A percentile compares a stretch with the other conserved stretches of the same genome.
Evolutionary conservation across 2,888 invertebrate genomes (phyloP).

Genomic region (Heliconius aoede): DNA sequence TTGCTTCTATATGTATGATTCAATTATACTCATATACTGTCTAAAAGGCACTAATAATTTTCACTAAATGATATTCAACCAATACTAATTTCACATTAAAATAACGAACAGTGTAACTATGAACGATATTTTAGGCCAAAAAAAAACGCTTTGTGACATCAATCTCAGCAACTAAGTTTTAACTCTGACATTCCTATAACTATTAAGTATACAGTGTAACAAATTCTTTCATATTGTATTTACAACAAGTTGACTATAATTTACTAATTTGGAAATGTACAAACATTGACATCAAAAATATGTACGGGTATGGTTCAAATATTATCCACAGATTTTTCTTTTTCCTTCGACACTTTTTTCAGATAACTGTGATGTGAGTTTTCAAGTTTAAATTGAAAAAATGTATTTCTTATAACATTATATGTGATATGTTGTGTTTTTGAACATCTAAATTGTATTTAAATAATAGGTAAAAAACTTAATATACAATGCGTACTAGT

Average conservation of each 20-base stretch:
- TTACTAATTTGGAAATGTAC: not conserved
- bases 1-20: slow-evolving; percentile 1
- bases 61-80: not conserved
- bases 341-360: not conserved
- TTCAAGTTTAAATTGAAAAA: not conserved
- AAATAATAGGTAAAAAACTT: slow-evolving; percentile 7
- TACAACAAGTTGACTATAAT: too few species aligned
- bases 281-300: not conserved
- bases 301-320: not conserved
- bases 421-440: not conserved
- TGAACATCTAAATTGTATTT: not conserved
- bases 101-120: not conserved
- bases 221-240: not conserved
- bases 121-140: not conserved
- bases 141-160: not conserved
- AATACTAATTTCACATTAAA: slow-evolving; percentile 11
- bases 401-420: not conserved
- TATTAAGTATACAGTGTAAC: slow-evolving; percentile 7
- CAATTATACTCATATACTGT: not conserved
- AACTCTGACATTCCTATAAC: slow-evolving; percentile 2
- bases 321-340: not conserved
- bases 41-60: not conserved
- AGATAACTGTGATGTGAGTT: too few species aligned
- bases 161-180: not conserved
- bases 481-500: slow-evolving; percentile 12